Evolutionary conservation across 2,797 vertebrate species (phyloP), one percentile per base, ranked within the genome.

Genomic region (Anableps anableps): DNA sequence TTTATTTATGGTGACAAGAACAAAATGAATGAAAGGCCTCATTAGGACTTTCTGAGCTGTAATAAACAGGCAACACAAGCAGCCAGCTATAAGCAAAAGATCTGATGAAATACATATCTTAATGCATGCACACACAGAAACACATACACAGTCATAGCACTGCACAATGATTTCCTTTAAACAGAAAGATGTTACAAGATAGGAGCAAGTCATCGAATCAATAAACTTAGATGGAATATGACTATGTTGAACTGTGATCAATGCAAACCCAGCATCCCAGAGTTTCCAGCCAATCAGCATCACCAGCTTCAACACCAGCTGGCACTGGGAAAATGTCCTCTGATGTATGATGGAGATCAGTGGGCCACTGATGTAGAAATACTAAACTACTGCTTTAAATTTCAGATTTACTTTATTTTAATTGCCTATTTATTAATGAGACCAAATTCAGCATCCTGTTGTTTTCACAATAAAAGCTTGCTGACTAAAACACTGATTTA

Each of bases 301-400:
- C 48, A 74, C 51, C 71, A 75, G 21, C 11, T 34, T 60, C 53
- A 60, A 73, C 84, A 68, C 82, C 77, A 76, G 75, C 64, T 41
- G 36, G 21, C 23, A 41, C 64, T 68, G 64, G 36, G 21, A 68
- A 68, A 26, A 68, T 9, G 23, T 68, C 11, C 3, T 66, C 64
- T 64, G 60, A 16, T 19, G 31, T 34, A 7, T 9, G 60, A 41
- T 41, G 21, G 64, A 68, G 36, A 36, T 68, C 36, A 68, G 64
- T 41, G 36, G 64, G 11, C 36, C 10, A 2, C 36, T 41, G 34
- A 7, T 31, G n/a, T 2, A 64, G 21, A 10, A 36, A 9, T 21
- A 50, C 48, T 50, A 10, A 1, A 3, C 16, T 21, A 4, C 48
- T 50, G 62, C 62, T 36, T 34, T 64, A 36, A 64, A 64, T 36